phyloP scores from a whole-genome alignment of 1,140 invertebrate species.

The Subanguina moxae region DNA sequence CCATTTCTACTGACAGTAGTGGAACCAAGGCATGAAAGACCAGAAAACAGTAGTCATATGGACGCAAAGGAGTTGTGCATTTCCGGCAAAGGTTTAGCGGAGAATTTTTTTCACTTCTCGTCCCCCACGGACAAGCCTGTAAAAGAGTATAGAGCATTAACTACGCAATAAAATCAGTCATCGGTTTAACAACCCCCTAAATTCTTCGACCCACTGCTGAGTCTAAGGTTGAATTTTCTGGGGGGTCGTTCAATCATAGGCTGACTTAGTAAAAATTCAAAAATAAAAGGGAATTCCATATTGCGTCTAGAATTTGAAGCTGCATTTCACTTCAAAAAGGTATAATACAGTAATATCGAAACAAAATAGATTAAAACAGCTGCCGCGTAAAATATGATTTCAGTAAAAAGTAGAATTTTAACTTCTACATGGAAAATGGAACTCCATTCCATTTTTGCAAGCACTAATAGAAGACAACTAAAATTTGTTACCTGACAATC shows the following conservation, averaged over 20 bases:
- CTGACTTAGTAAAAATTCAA: neutral
- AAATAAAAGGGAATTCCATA: neutral
- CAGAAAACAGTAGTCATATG: constrained; percentile 43
- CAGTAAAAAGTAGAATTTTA: neutral
- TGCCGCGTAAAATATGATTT: too few species aligned
- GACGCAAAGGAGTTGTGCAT: constrained; percentile 25
- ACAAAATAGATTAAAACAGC: too few species aligned
- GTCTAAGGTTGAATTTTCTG: neutral
- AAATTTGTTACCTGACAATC: neutral
- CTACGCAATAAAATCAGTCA: neutral
- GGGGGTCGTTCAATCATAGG: neutral
- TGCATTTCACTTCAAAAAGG: too few species aligned
- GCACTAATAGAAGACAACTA: neutral
- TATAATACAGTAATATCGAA: too few species aligned
- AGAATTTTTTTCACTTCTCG: constrained; percentile 18
- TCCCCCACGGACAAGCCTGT: constrained; percentile 44
- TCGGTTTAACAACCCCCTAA: neutral
- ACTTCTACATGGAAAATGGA: neutral
- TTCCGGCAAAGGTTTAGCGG: constrained; percentile 9
- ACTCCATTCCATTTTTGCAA: neutral
- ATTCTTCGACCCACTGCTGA: neutral
- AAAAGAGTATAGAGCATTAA: constrained; percentile 5
- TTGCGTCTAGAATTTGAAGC: neutral
- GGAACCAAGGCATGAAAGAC: constrained; percentile 41
- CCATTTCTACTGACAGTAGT: constrained; percentile 12